Evolutionary conservation across 2,113 vertebrate genomes (phyloP), one percentile per base, ranked within the genome.

Genomic region (Lamprotornis superbus): DNA sequence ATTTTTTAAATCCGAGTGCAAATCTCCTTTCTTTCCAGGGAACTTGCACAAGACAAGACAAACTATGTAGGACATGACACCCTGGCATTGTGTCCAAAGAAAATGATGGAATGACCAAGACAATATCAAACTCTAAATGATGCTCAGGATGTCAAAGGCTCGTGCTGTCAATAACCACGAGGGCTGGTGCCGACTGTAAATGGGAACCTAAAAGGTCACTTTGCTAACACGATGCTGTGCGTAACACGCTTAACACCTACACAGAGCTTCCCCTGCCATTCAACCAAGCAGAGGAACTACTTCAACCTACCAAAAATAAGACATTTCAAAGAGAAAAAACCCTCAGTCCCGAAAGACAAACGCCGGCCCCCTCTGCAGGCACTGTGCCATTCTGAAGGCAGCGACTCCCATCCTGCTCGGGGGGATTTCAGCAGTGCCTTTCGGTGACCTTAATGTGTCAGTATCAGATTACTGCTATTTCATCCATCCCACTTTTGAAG

Each of bases 1-100:
- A 92, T 97, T 94, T 97, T 95, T 90, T 75, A 96, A 96, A 95
- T 89, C 78, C 90, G 60, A 96, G 94, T 40, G 87, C 89, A 96
- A 94, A 92, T 94, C 87, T 95, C 92, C 89, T 61, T 68, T 91
- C 91, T 78, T 95, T 92, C 76, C 93, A 96, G 85, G 83, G 92
- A 92, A 93, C 93, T 95, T 37, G 69, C 77, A 77, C 64, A 75
- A 75, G 83, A 91, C 78, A 94, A 93, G 95, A 90, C 79, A 76
- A 96, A 92, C 90, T 80, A 28, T 50, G 93, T 15, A 90, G 91
- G 93, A 95, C 60, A 63, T 16, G 93, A 96, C 87, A 92, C 80
- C 47, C 88, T 33, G 49, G 83, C 53, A 47, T 5, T 47, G 85
- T 10, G 49, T 92, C 88, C 85, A 92, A 96, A 90, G 64, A 92